Percentiles rank a stretch among this genome's conserved stretches.
Evolutionary conservation across 2,113 vertebrate species (phyloP).

Genomic region (Elaphurus davidianus): DNA sequence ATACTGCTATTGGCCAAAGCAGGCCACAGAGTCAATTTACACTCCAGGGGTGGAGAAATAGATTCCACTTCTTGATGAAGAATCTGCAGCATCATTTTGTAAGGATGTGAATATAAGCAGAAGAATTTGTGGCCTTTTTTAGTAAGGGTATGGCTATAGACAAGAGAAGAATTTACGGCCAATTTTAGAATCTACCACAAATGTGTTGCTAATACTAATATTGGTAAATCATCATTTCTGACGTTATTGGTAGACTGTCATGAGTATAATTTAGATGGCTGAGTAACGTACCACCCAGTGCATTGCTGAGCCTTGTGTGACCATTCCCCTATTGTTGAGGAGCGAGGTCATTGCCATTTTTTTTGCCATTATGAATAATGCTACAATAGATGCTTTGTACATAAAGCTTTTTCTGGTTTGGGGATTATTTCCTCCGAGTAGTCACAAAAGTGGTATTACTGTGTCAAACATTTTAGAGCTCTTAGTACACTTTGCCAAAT

Average conservation of each 20-base stretch:
- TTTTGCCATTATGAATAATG: slow-evolving; percentile 36
- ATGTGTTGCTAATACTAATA: slow-evolving; percentile 2
- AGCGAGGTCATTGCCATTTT: slow-evolving; percentile 13
- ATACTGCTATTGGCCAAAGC: background rate
- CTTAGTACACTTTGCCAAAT: slow-evolving; percentile 62
- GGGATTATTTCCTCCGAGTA: slow-evolving; percentile 65
- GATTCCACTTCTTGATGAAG: background rate
- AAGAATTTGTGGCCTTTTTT: background rate
- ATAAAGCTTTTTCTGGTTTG: slow-evolving; percentile 56
- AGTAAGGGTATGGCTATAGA: background rate
- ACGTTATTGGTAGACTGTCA: background rate
- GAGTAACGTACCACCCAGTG: background rate
- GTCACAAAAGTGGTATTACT: slow-evolving; percentile 66
- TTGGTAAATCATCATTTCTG: slow-evolving; percentile 5
- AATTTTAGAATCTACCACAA: slow-evolving; percentile 2
- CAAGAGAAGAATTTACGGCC: background rate
- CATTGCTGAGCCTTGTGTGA: background rate
- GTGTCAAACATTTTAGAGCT: slow-evolving; percentile 68
- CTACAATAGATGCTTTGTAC: background rate
- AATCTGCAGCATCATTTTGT: background rate
- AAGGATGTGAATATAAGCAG: background rate
- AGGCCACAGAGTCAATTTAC: background rate
- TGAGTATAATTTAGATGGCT: slow-evolving; percentile 19
- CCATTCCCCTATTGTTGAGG: background rate
- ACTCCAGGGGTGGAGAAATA: background rate